phyloP scores from a whole-genome alignment of 2,113 vertebrate genomes.

The Ranitomeya imitator region DNA sequence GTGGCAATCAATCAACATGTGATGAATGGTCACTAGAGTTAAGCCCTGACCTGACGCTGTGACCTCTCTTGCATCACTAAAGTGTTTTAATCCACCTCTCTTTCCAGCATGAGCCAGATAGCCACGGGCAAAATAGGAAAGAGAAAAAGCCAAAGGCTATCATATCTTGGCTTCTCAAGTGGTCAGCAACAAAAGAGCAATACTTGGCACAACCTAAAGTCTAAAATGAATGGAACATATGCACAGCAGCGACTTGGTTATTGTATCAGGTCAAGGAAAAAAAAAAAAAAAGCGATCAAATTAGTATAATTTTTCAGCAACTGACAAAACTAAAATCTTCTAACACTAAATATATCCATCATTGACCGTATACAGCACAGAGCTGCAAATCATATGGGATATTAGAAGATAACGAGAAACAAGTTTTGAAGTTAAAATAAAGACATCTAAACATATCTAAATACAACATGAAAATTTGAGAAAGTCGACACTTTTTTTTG shows the following conservation, averaged over 20 bases:
- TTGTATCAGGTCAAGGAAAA: background rate
- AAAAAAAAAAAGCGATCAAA: background rate
- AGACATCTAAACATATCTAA: too few species aligned
- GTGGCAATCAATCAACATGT: constrained; percentile 81
- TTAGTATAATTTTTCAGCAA: too few species aligned
- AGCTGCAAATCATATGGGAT: too few species aligned
- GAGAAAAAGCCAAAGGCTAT: constrained; percentile 19
- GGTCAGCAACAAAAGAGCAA: constrained; percentile 17
- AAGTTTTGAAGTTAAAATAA: too few species aligned
- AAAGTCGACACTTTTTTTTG: too few species aligned
- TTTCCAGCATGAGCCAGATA: constrained; percentile 39
- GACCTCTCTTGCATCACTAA: constrained; percentile 55
- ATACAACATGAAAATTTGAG: too few species aligned
- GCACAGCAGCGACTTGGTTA: background rate
- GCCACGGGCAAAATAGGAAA: constrained; percentile 37
- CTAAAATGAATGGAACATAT: background rate
- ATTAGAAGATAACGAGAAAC: too few species aligned
- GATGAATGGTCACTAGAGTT: constrained; percentile 80
- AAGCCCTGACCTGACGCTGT: constrained; percentile 75
- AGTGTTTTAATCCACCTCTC: constrained; percentile 53
- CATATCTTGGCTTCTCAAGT: constrained; percentile 27
- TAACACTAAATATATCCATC: too few species aligned
- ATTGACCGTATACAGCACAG: too few species aligned
- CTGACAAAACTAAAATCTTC: too few species aligned
- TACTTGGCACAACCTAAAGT: constrained; percentile 27